These are phyloP conservation scores for Nomada fabriciana DNA, from an alignment of 2,888 invertebrate species.

Conservation along the genomic window DNA sequence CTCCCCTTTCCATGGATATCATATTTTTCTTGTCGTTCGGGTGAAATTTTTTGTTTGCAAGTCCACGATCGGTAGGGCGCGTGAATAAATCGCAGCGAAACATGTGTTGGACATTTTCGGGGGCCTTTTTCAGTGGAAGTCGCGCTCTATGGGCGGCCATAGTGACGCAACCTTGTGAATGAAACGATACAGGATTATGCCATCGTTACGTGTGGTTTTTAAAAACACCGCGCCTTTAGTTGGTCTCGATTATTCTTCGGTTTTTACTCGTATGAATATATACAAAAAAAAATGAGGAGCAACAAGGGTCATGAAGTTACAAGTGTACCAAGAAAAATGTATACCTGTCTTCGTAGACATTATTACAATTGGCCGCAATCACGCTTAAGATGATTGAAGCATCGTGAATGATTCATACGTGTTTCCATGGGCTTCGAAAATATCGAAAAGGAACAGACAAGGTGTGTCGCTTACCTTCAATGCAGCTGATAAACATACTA, in stretches of 20 bases:
- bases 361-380: neutral
- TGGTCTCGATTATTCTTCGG: no score
- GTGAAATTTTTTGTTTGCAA: no score
- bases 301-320: no score
- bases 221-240: no score
- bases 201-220: no score
- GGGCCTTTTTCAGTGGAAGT: neutral
- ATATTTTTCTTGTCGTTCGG: neutral
- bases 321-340: no score
- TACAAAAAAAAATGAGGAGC: no score
- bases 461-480: slow-evolving; percentile 33
- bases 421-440: slow-evolving; percentile 1
- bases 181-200: no score
- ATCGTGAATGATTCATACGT: neutral
- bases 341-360: neutral
- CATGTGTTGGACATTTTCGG: neutral
- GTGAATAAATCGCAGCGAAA: no score
- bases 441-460: slow-evolving; percentile 10
- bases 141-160: no score
- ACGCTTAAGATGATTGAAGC: neutral
- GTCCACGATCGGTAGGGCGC: neutral
- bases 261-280: no score
- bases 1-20: neutral
- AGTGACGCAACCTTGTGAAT: no score
- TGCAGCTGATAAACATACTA: neutral